Evolutionary conservation across 1,140 invertebrate species (phyloP), one percentile per base, ranked within the genome.

Genomic region (Heliconius nattereri): DNA sequence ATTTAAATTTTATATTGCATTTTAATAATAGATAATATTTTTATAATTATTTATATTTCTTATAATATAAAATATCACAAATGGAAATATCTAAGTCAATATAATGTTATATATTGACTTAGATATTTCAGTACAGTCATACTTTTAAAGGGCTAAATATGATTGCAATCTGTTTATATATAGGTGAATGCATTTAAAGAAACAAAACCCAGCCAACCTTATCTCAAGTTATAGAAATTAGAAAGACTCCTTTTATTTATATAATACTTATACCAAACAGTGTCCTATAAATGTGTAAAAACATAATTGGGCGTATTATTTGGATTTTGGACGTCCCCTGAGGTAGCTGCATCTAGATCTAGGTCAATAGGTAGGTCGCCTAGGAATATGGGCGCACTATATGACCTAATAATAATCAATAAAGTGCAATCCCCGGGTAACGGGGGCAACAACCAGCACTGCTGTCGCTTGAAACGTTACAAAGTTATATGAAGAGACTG

Each of bases 401-500:
- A 66, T 29, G 23, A 26, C 60, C 23, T 66, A 66, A 66, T 66
- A 6, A 26, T 29, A 66, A 66, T 66, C 23, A 66, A 66, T 66
- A 66, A 66, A 66, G 23, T 66, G 60, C 60, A 66, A 66, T 29
- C 13, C 60, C 26, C 60, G 60, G n/a, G 9, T 6, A 66, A 9
- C 8, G 7, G 60, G 23, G 26, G 23, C 60, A 66, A 8, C 11
- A 29, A 66, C 29, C 60, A 66, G 11, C 9, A 66, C 23, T 23
- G 23, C 23, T 66, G 60, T 11, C 60, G 60, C 3, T 66, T 23
- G n/a, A 57, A 57, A 52, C 49, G 32, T 7, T 54, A 71, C 40
- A 72, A 72, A 72, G 45, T 52, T 35, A 73, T 37, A 72, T 71
- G 45, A 71, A 54, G 37, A 49, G 45, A 37, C n/a, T 52, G 19